Conservation (phyloP, 1,140 invertebrate species). For the Oppia nitens region DNA sequence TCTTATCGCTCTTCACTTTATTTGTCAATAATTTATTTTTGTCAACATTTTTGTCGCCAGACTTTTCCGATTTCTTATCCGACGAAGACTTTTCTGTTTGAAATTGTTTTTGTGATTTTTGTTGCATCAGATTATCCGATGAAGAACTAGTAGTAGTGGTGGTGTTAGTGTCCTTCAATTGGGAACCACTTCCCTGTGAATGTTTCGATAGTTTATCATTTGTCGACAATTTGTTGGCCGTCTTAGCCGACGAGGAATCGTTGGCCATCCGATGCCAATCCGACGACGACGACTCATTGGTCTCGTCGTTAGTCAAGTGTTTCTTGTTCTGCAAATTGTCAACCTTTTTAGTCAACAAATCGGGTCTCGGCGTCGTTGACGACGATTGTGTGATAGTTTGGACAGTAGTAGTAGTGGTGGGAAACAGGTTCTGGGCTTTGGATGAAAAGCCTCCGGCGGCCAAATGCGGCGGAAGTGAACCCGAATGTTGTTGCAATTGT, state of each 20-base stretch:
- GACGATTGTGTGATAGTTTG: not conserved
- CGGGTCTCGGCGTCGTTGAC: not conserved
- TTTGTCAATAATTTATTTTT: slow-evolving; percentile 4
- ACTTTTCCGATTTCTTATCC: not conserved
- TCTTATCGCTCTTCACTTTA: not conserved
- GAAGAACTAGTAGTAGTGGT: not conserved
- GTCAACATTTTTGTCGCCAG: not conserved
- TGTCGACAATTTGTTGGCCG: not conserved
- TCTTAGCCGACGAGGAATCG: too few species aligned
- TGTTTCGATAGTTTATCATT: not conserved
- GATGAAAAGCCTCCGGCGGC: not conserved
- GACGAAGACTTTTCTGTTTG: not conserved
- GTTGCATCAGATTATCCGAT: not conserved
- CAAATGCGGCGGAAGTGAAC: not conserved
- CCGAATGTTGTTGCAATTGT: not conserved
- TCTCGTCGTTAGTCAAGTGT: not conserved
- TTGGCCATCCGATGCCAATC: not conserved
- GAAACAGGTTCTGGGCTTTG: not conserved
- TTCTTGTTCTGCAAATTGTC: too few species aligned
- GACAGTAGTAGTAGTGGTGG: not conserved
- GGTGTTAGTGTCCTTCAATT: not conserved
- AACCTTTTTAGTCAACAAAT: not conserved
- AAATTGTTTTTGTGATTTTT: not conserved
- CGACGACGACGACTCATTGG: not conserved
- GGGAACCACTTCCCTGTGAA: not conserved